A percentile compares a stretch with the other conserved stretches of the same genome.
These are phyloP conservation scores for Azorinus chamasolen DNA, from an alignment of 2,888 invertebrate genomes.

Conservation along the genomic window DNA sequence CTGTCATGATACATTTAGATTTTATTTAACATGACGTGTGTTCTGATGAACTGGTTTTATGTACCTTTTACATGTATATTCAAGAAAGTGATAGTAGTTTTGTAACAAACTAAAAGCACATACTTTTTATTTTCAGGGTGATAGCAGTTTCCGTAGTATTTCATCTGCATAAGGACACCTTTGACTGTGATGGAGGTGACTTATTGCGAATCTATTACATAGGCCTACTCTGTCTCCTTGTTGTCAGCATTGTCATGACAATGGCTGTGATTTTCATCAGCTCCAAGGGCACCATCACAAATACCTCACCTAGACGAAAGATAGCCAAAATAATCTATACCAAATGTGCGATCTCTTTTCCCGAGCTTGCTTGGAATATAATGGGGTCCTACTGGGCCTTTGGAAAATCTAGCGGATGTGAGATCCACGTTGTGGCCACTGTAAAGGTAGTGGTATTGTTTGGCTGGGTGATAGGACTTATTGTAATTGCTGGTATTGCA, in stretches of 20 bases:
- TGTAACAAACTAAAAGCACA: too few species aligned
- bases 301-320: conserved; percentile 90
- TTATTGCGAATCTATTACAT: conserved; percentile 91
- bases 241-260: conserved; percentile 84
- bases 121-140: conserved; percentile 88
- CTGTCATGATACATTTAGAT: too few species aligned
- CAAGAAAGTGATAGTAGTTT: too few species aligned
- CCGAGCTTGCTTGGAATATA: conserved; percentile 93
- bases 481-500: conserved; percentile 91
- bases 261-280: conserved; percentile 79
- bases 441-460: conserved; percentile 91
- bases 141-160: conserved; percentile 90
- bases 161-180: conserved; percentile 89
- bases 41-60: too few species aligned
- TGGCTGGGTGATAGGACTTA: conserved; percentile 93
- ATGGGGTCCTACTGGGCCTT: conserved; percentile 94
- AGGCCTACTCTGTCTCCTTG: conserved; percentile 87
- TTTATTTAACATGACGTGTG: too few species aligned
- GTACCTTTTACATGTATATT: too few species aligned
- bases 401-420: conserved; percentile 75
- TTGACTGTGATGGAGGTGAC: conserved; percentile 91
- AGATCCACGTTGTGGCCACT: conserved; percentile 73
- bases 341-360: conserved; percentile 91
- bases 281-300: conserved; percentile 92
- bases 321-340: conserved; percentile 91